These are phyloP conservation scores for Bilobella aurantiaca DNA, from an alignment of 1,140 invertebrate genomes.

Conservation along the genomic window DNA sequence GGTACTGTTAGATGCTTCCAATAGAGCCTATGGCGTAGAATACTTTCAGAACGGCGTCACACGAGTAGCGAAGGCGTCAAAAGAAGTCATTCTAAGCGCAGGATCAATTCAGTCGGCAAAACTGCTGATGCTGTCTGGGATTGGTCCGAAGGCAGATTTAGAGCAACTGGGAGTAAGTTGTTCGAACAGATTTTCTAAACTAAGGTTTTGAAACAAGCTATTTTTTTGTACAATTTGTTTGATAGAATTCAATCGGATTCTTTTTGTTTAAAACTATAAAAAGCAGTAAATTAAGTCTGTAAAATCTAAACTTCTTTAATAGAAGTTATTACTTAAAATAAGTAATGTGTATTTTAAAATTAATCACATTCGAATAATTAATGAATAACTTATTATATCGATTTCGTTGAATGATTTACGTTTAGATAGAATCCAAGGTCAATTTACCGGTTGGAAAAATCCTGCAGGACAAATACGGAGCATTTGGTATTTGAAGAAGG, in stretches of 20 bases:
- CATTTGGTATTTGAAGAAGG: background rate
- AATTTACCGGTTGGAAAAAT: slow-evolving; percentile 20
- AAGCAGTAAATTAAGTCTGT: too few species aligned
- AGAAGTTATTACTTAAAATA: too few species aligned
- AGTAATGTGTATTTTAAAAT: background rate
- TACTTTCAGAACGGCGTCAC: slow-evolving; percentile 35
- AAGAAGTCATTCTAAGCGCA: slow-evolving; percentile 37
- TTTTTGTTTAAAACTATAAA: too few species aligned
- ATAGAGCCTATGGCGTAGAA: slow-evolving; percentile 35
- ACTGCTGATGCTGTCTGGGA: slow-evolving; percentile 42
- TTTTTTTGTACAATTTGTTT: too few species aligned
- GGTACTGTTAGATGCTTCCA: slow-evolving; percentile 14
- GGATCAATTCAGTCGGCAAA: slow-evolving; percentile 37
- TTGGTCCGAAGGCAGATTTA: slow-evolving; percentile 41
- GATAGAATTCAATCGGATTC: too few species aligned
- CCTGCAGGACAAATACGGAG: slow-evolving; percentile 27
- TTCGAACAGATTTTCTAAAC: too few species aligned
- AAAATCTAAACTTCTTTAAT: too few species aligned
- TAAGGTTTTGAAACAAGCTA: too few species aligned
- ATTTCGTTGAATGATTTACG: slow-evolving; percentile 6
- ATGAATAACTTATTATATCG: slow-evolving; percentile 9
- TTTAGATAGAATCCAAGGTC: slow-evolving; percentile 1
- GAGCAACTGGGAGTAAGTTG: slow-evolving; percentile 22
- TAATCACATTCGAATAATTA: background rate
- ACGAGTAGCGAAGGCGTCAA: slow-evolving; percentile 31